phyloP scores from a whole-genome alignment of 2,888 invertebrate genomes.

The Sinopyrophorus schimmeli region DNA sequence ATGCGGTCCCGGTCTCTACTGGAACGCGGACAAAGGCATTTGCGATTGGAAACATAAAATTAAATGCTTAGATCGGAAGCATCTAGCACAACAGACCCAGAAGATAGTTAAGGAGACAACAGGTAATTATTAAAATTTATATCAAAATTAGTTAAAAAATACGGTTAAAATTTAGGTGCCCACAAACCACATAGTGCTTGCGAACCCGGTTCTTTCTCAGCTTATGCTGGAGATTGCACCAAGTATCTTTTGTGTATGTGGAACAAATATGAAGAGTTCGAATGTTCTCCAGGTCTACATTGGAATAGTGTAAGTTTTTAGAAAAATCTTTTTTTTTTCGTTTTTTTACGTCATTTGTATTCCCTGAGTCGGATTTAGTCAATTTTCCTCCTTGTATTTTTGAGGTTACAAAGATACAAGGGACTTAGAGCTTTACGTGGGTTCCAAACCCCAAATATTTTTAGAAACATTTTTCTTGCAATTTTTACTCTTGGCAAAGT shows the following conservation, averaged over 20 bases:
- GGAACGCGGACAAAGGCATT: constrained; percentile 66
- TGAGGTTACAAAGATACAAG: too few species aligned
- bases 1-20: constrained; percentile 77
- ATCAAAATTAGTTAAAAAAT: too few species aligned
- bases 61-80: constrained; percentile 58
- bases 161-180: constrained; percentile 2
- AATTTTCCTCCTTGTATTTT: too few species aligned
- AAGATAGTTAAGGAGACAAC: constrained; percentile 23
- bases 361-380: neutral
- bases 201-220: constrained; percentile 66
- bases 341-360: neutral
- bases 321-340: constrained; percentile 1
- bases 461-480: constrained; percentile 3
- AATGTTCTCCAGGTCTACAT: constrained; percentile 73
- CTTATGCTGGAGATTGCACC: constrained; percentile 70
- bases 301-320: constrained; percentile 67
- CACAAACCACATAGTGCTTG: constrained; percentile 59
- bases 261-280: constrained; percentile 72
- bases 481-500: too few species aligned
- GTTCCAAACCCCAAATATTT: too few species aligned
- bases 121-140: constrained; percentile 12
- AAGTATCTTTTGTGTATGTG: constrained; percentile 79
- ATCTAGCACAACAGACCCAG: constrained; percentile 20
- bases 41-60: constrained; percentile 77
- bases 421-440: too few species aligned